phyloP scores from a whole-genome alignment of 2,888 invertebrate genomes.

The Heliconius hortense region DNA sequence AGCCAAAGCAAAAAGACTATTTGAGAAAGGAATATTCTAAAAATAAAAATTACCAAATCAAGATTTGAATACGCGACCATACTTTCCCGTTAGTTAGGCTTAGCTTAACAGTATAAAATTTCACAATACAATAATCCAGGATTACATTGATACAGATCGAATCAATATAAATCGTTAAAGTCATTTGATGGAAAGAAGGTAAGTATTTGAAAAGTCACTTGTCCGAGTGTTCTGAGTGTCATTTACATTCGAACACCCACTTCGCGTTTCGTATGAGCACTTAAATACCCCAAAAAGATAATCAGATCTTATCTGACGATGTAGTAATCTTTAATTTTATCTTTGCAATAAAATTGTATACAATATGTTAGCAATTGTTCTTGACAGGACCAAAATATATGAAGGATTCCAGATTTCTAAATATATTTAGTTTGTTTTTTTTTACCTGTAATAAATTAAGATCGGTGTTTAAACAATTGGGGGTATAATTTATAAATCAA shows the following conservation, averaged over 20 bases:
- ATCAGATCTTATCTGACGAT: slow-evolving; percentile 11
- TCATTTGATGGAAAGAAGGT: neutral
- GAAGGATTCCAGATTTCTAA: neutral
- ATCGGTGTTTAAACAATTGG: neutral
- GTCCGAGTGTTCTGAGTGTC: neutral
- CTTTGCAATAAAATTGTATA: slow-evolving; percentile 19
- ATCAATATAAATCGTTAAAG: slow-evolving; percentile 7
- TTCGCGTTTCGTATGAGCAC: slow-evolving; percentile 12
- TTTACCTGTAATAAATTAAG: neutral
- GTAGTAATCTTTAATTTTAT: slow-evolving; percentile 23
- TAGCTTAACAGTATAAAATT: neutral
- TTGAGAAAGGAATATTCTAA: neutral
- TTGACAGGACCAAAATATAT: neutral
- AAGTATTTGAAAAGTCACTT: slow-evolving; percentile 6
- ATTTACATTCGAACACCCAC: slow-evolving; percentile 27
- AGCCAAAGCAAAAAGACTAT: too few species aligned
- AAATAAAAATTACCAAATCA: neutral
- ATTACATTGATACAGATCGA: neutral
- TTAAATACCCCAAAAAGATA: slow-evolving; percentile 22
- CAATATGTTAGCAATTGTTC: slow-evolving; percentile 13
- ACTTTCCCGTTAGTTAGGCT: neutral
- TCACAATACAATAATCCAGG: neutral
- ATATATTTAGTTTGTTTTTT: neutral
- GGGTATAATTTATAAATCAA: neutral
- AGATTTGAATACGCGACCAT: neutral